Base-by-base conservation (phyloP, 2,113 vertebrate genomes). In the Atherinomorus stipes region DNA sequence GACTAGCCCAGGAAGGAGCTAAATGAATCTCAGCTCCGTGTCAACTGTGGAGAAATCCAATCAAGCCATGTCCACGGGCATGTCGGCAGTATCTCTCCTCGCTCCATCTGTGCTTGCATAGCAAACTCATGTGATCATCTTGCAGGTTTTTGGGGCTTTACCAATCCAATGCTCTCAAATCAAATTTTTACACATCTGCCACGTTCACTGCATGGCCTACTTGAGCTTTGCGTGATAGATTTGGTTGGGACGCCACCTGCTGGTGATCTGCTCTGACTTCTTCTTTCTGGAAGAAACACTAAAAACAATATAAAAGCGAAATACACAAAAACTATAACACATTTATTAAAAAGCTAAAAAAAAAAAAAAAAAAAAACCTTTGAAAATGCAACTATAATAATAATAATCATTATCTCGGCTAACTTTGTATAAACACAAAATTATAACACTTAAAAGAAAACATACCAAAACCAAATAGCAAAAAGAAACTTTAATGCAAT, bases 171-270 rank as follows among this genome's bases (percentile, higher is more conserved):
- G 58, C 68, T 64, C 60, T 62, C 65, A 78, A 86, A 85, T 81
- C 56, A 70, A 25, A 81, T 84, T 66, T 84, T 61, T 82, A 76
- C 71, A 83, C 80, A 85, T 90, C 76, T 90, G 90, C 89, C 89
- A 90, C 89, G 87, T 91, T 90, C 85, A 67, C 80, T 62, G 69
- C 59, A 58, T 34, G 81, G 71, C 83, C 73, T 61, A 51, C 21
- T 61, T 63, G 63, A 31, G 10, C 51, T 42, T 4, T 25, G 0
- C 4, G 47, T n/a, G 1, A 81, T 76, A 16, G 4, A 2, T 74
- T 71, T 74, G 87, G 38, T 72, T 73, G 89, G 61, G 44, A 22
- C 38, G 91, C 74, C 91, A 74, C 59, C 90, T 93, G 83, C 87
- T 85, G 92, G 26, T 1, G 38, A 71, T 18, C 1, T 13, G 52